phyloP scores from a whole-genome alignment of 2,888 invertebrate species.

The Crematogaster levior region DNA sequence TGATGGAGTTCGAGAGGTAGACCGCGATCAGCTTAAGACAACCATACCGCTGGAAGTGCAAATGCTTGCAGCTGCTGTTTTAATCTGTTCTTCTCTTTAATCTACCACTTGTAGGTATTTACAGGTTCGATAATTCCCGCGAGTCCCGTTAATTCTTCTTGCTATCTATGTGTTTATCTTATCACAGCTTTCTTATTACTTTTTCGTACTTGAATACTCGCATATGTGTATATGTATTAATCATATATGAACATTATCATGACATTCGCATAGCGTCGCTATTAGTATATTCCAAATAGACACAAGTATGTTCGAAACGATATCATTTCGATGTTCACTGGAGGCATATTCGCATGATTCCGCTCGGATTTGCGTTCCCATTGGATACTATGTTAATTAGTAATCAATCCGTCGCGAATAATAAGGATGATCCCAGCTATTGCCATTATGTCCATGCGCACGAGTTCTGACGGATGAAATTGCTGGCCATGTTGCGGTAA shows the following conservation, averaged over 20 bases:
- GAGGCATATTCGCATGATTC: neutral
- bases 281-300: constrained; percentile 14
- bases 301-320: constrained; percentile 11
- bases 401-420: constrained; percentile 72
- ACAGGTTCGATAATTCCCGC: constrained; percentile 1
- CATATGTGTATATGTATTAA: neutral
- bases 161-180: neutral
- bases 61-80: constrained; percentile 50
- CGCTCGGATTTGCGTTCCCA: constrained; percentile 47
- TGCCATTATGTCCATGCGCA: constrained; percentile 28
- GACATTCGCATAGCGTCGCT: neutral
- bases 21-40: constrained; percentile 73
- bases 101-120: constrained; percentile 30
- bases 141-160: neutral
- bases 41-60: constrained; percentile 62
- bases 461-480: constrained; percentile 65
- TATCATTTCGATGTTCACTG: constrained; percentile 43
- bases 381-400: constrained; percentile 67
- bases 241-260: neutral
- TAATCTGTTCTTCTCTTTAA: constrained; percentile 52
- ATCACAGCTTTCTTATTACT: neutral
- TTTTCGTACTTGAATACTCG: neutral
- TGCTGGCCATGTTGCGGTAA: constrained; percentile 58
- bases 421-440: constrained; percentile 56
- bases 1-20: constrained; percentile 61